Conservation (phyloP, 2,113 vertebrate species). For the Arvicanthis niloticus region DNA sequence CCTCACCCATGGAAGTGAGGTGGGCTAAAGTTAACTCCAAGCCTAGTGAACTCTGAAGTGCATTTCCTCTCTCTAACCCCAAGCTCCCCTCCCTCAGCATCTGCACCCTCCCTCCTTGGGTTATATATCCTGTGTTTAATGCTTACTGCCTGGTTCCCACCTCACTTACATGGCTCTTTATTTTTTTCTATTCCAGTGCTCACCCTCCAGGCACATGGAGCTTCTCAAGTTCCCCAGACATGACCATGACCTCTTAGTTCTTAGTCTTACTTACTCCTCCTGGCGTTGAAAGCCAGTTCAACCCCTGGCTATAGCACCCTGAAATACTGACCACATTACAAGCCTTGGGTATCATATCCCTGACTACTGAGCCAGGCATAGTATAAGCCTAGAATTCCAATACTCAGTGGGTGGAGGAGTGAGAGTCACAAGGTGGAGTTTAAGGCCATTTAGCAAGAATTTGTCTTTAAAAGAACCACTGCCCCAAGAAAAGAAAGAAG, state of each 20-base stretch:
- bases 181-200: too few species aligned
- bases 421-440: neutral
- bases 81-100: too few species aligned
- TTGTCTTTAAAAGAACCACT: neutral
- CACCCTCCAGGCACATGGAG: neutral
- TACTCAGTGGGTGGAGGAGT: neutral
- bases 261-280: neutral
- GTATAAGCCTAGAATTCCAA: neutral
- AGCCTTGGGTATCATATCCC: neutral
- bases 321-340: neutral
- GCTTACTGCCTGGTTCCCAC: accelerated
- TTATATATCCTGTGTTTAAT: accelerated
- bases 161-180: neutral
- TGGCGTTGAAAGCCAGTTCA: neutral
- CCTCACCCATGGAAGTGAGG: too few species aligned
- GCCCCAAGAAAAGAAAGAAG: neutral
- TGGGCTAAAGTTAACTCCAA: neutral
- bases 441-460: neutral
- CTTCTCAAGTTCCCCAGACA: neutral
- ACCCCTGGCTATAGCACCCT: neutral
- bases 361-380: neutral
- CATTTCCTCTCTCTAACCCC: too few species aligned
- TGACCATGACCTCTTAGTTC: neutral
- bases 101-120: neutral
- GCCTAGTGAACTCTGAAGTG: neutral